Evolutionary conservation across 2,888 invertebrate species (phyloP), one percentile per base, ranked within the genome.

Genomic region (Sylvicola cinctus): DNA sequence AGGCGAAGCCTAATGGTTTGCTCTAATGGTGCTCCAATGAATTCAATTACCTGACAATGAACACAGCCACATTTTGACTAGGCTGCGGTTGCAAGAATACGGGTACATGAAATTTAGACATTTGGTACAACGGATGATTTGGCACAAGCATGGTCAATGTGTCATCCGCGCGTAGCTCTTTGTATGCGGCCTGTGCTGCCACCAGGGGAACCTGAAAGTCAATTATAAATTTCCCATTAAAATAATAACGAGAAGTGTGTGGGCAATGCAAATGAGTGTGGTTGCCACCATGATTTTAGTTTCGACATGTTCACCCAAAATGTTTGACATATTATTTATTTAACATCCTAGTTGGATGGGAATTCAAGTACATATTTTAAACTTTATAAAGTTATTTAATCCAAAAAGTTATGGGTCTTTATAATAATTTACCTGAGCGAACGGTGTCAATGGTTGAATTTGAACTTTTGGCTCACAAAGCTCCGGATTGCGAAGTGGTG

Each of bases 61-160:
- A 79, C 29, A 77, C 77, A 37, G 81, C 74, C 41, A 84, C 70
- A 31, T 71, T 63, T 43, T 68, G 61, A 43, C 68, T 68, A 15
- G 70, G 62, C 45, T 71, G 73, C 36, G 77, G 70, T 41, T 75
- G 73, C 38, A 93, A 67, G 48, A 87, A 85, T 20, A 88, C 87
- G 2, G 91, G 90, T 16, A 91, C 72, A 57, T 91, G 85, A 45
- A 93, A 66, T 48, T 81, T 74, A 23, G 88, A 83, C 49, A 83
- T 74, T 3, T 91, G 90, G 58, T 85, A 88, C 12, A 91, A 65
- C 0, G 87, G 80, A 33, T 80, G 79, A 49, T 87, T 78, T 0
- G 93, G 91, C 35, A 91, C 65, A 37, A 90, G 62, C 43, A 93
- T 72, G 2, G 83, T 78, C 16, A 91, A 65, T 38, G 79, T 74